Conservation (phyloP, 2,888 invertebrate genomes). For the Elysia crispata region DNA sequence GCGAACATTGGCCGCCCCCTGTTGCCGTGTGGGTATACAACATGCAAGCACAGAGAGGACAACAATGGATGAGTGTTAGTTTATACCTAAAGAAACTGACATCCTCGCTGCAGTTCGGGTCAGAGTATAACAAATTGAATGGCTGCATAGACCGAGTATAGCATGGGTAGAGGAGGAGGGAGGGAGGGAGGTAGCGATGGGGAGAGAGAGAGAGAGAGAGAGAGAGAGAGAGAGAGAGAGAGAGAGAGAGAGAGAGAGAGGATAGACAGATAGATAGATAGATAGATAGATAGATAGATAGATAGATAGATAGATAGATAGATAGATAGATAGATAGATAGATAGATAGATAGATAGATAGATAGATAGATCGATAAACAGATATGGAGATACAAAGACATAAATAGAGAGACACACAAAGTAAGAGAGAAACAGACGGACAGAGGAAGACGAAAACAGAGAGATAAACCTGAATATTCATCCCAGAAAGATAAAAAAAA, state of each 20-base stretch:
- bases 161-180: no score
- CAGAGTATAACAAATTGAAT: no score
- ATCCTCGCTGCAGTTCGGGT: no score
- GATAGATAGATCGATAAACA: not conserved
- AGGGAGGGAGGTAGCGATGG: not conserved
- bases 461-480: not conserved
- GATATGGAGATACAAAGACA: not conserved
- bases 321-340: not conserved
- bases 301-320: not conserved
- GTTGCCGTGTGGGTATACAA: no score
- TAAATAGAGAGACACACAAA: no score
- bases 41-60: no score
- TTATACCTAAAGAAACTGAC: no score
- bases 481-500: no score
- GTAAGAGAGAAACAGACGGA: not conserved
- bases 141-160: no score
- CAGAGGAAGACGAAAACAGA: not conserved
- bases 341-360: not conserved
- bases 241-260: slow-evolving; percentile 6
- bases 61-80: no score
- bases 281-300: not conserved
- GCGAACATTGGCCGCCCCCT: no score
- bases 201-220: not conserved
- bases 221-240: not conserved
- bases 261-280: not conserved